Base-by-base conservation (phyloP, 2,888 invertebrate species). In the Antheraea assamensis region DNA sequence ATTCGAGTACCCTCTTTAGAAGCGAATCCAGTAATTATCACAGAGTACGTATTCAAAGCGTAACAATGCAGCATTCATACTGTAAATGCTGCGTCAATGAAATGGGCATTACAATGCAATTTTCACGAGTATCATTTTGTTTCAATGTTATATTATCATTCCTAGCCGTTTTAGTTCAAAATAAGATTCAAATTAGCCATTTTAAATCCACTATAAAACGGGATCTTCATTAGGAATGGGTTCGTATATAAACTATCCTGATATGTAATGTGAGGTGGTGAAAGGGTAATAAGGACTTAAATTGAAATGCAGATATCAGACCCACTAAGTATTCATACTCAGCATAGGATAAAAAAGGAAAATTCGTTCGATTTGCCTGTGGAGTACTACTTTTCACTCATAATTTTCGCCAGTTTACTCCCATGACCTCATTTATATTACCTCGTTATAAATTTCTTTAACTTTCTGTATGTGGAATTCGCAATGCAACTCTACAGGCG, bases 51-150 rank as follows among this genome's bases (percentile, higher is more conserved):
- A 58, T 13, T 64, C 30, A 17, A 30, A 27, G 30, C 61, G 30
- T 64, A 64, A 64, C 61, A 64, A 64, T 64, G 61, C 61, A 64
- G 27, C 30, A 64, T 30, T 64, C 27, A 30, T 30, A 30, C 61
- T 13, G 61, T 64, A 64, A 64, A 64, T 17, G 30, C 61, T 24
- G 24, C 3, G 13, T 58, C 58, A 24, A 58, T 58, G 58, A 58
- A 58, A 24, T 58, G 58, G 7, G 24, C 30, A 64, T 64, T 64
- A 30, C 17, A 64, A 30, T 64, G 30, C 30, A 64, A 64, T 64
- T 27, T 64, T 64, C 61, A 30, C 17, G 30, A 30, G 19, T 64
- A 30, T 64, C 61, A 13, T 24, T 61, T 61, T 61, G 27, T 61
- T 61, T 27, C 17, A 27, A 15, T 61, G 15, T 15, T 61, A 27